Base-by-base conservation (phyloP, 2,113 vertebrate species). In the Hippolais icterina region DNA sequence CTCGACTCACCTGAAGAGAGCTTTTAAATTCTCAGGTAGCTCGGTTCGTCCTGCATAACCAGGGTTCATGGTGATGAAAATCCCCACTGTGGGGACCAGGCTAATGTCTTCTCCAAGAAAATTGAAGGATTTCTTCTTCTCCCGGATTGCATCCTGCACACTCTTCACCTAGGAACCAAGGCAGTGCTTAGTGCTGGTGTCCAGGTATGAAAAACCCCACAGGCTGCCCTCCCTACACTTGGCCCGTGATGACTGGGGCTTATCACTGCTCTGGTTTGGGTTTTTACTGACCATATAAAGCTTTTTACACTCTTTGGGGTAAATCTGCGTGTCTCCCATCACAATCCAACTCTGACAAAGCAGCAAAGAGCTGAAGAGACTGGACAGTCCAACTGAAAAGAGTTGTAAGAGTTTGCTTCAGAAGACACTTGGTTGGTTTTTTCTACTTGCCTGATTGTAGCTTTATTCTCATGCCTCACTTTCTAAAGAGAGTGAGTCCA, bases 31-130 rank as follows among this genome's bases (percentile, higher is more conserved):
- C 97, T 99, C 99, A 0, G 99, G 99, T 14, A 99, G 98, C 93
- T 99, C 99, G 0, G 99, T 99, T 76, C 99, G 98, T 31, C 99
- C 99, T 2, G 99, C 99, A 1, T 99, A 99, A 27, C 99, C 99
- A 4, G 99, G 99, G 93, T 99, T 99, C 99, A 99, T 99, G 12
- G 99, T 99, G 97, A 99, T 99, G 96, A 99, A 99, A 97, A 99
- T 99, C 11, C 99, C 99, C 7, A 99, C 99, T 1, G 99, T 98
- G 6, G 98, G 98, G 29, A 98, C 97, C 46, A 99, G 97, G 52
- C 94, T 98, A 71, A 99, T 99, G 44, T 99, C 99, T 90, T 99
- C 99, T 10, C 99, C 99, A 95, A 99, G 98, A 91, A 99, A 99
- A 98, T 92, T 98, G 96, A 99, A 99, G n/a, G 97, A 94, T 80